Evolutionary conservation across 2,113 vertebrate species (phyloP).

Genomic region (Felis catus): F.catus_Fca126_mat1.0 CM031412.1:9543001-9543500

Average conservation of each 20-base stretch:
- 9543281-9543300: neutral
- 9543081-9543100: constrained; percentile 86
- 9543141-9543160: constrained; percentile 86
- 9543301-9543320: neutral
- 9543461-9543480: neutral
- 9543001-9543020: neutral
- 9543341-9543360: neutral
- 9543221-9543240: constrained; percentile 91
- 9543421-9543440: neutral
- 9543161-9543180: constrained; percentile 90
- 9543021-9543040: neutral
- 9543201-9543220: constrained; percentile 89
- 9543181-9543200: constrained; percentile 91
- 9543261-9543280: constrained; percentile 31
- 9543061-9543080: constrained; percentile 93
- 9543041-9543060: neutral
- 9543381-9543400: neutral
- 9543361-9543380: no score
- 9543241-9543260: constrained; percentile 57
- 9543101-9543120: constrained; percentile 84
- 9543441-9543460: neutral
- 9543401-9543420: neutral
- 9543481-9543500: neutral
- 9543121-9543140: constrained; percentile 87
- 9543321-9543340: neutral